phyloP scores from a whole-genome alignment of 37 sponge, comb jelly and placozoan genomes.

The Ianthella basta region DNA sequence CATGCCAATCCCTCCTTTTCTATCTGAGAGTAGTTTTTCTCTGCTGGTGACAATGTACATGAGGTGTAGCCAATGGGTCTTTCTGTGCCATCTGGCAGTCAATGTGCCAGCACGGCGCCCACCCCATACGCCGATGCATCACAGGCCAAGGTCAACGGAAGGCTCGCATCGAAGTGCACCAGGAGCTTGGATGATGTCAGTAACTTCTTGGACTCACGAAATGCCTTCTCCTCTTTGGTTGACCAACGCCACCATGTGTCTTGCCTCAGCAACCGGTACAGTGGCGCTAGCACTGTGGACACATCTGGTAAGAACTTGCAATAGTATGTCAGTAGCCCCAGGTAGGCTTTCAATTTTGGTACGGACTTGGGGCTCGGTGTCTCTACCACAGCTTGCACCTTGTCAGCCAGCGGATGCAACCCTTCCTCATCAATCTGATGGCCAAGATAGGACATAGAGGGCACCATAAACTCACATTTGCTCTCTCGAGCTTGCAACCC shows the following conservation, averaged over 20 bases:
- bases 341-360: neutral
- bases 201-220: constrained; percentile 39
- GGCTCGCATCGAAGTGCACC: constrained; percentile 24
- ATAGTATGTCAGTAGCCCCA: constrained; percentile 14
- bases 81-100: constrained; percentile 10
- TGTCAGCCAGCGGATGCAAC: constrained; percentile 36
- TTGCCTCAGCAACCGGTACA: neutral
- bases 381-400: constrained; percentile 1
- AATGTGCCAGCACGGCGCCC: neutral
- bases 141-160: constrained; percentile 13
- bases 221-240: constrained; percentile 16
- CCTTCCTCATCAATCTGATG: constrained; percentile 40
- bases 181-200: constrained; percentile 40
- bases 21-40: constrained; percentile 27
- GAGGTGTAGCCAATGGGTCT: constrained; percentile 3
- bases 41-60: neutral
- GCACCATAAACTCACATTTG: constrained; percentile 39
- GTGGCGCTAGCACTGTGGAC: neutral
- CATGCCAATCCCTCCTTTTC: constrained; percentile 38
- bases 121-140: constrained; percentile 31
- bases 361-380: neutral
- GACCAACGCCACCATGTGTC: constrained; percentile 45
- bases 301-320: constrained; percentile 20
- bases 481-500: neutral
- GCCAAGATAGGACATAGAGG: constrained; percentile 24